These are phyloP conservation scores for Diabrotica balteata DNA, from an alignment of 2,888 invertebrate species.

Conservation along the genomic window DNA sequence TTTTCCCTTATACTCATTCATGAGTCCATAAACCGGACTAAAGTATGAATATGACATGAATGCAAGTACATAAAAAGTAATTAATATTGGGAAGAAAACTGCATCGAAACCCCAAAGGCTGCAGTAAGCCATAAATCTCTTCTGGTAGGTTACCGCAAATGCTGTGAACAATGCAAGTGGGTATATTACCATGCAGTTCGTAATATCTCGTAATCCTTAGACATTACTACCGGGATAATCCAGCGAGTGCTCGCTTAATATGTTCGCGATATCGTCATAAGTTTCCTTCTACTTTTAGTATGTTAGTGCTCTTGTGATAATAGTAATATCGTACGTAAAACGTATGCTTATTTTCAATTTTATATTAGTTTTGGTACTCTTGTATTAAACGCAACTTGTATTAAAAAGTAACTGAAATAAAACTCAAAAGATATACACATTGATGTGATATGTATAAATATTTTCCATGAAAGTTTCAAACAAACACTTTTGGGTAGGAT, in stretches of 20 bases:
- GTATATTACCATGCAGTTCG: conserved; percentile 28
- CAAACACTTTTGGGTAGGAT: no score
- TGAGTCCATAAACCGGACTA: neutral
- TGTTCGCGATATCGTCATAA: conserved; percentile 17
- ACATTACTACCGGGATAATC: conserved; percentile 24
- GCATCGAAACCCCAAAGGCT: conserved; percentile 4
- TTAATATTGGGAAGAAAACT: conserved; percentile 1
- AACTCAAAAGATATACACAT: no score
- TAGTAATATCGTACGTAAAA: no score
- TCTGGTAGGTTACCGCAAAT: conserved; percentile 27
- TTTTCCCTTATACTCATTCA: no score
- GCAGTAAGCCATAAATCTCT: conserved; percentile 29
- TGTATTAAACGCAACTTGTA: no score
- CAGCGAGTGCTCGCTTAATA: conserved; percentile 8
- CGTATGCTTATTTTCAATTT: no score
- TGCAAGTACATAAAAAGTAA: neutral
- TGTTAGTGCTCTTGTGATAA: no score
- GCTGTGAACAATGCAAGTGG: conserved; percentile 20
- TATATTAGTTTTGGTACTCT: no score
- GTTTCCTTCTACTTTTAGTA: neutral
- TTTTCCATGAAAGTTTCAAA: no score
- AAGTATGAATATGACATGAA: neutral
- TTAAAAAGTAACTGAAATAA: no score
- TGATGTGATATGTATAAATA: no score
- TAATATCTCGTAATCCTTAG: conserved; percentile 23